Conservation (phyloP, 2,797 vertebrate species). For the Pterois miles region DNA sequence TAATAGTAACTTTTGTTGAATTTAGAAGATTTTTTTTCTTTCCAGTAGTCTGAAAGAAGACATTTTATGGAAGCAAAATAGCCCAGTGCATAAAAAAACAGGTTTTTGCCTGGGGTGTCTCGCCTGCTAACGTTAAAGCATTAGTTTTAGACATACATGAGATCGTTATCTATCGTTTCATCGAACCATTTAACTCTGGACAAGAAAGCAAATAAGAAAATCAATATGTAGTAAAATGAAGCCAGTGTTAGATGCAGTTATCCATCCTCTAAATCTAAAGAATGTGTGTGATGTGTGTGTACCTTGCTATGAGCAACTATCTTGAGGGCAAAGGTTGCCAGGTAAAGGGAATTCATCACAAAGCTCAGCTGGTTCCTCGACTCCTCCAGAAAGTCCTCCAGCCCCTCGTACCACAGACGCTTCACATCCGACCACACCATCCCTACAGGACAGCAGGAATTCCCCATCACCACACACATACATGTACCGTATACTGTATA, state of each 20-base stretch:
- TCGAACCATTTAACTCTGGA: background rate
- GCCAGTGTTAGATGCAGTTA: background rate
- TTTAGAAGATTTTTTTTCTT: too few species aligned
- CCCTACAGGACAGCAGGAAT: slow-evolving; percentile 79
- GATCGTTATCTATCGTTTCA: background rate
- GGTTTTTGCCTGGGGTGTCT: too few species aligned
- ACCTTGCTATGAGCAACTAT: slow-evolving; percentile 98
- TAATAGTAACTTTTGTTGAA: too few species aligned
- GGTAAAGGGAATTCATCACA: slow-evolving; percentile 98
- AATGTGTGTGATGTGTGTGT: slow-evolving; percentile 29
- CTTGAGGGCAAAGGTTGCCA: slow-evolving; percentile 97
- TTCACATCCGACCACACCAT: slow-evolving; percentile 99
- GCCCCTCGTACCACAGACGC: slow-evolving; percentile 96
- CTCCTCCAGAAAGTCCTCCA: slow-evolving; percentile 98
- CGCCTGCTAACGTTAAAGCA: too few species aligned
- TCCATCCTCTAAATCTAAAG: background rate
- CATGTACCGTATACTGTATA: background rate
- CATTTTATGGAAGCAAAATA: too few species aligned
- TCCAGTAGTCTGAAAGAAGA: too few species aligned
- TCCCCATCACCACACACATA: slow-evolving; percentile 14
- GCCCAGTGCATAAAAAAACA: too few species aligned
- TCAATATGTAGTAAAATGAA: background rate
- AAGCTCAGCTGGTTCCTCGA: slow-evolving; percentile 98
- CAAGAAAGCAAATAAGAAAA: background rate
- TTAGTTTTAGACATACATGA: background rate